Evolutionary conservation across 1,140 invertebrate species (phyloP).

Genomic region (Drosophila setifemur): DNA sequence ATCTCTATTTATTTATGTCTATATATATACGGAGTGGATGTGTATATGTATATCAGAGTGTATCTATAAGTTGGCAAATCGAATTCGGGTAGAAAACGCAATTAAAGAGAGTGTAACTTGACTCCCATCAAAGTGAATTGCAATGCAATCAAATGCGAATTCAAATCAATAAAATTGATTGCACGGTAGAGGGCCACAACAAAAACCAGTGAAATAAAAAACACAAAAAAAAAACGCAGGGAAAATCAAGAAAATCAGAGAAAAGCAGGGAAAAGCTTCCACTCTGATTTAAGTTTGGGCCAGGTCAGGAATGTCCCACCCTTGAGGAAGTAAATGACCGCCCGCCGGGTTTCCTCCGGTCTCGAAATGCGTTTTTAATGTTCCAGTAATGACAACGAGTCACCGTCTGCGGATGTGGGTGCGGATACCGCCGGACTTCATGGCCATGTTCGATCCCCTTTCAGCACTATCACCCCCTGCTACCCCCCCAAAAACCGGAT

Average conservation of each 20-base stretch:
- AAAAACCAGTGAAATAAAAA: not conserved
- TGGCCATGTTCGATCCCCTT: constrained; percentile 7
- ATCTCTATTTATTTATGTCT: not conserved
- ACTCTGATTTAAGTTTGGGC: constrained; percentile 7
- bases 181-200: not conserved
- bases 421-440: not conserved
- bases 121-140: constrained; percentile 13
- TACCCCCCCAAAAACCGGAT: constrained; percentile 20
- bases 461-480: not conserved
- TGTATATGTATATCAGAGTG: constrained; percentile 2
- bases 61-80: constrained; percentile 10
- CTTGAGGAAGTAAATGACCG: too few species aligned
- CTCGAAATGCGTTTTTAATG: constrained; percentile 47
- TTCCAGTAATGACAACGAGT: constrained; percentile 34
- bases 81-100: constrained; percentile 19
- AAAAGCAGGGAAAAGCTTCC: constrained; percentile 17
- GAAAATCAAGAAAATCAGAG: constrained; percentile 2
- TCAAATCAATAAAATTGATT: constrained; percentile 75
- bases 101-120: constrained; percentile 37
- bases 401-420: constrained; percentile 14
- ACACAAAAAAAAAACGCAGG: not conserved
- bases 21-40: not conserved
- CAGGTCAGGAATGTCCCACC: too few species aligned
- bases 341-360: not conserved
- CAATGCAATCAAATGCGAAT: constrained; percentile 48